Evolutionary conservation across 1,140 invertebrate genomes (phyloP).

Genomic region (Cepaea nemoralis): DNA sequence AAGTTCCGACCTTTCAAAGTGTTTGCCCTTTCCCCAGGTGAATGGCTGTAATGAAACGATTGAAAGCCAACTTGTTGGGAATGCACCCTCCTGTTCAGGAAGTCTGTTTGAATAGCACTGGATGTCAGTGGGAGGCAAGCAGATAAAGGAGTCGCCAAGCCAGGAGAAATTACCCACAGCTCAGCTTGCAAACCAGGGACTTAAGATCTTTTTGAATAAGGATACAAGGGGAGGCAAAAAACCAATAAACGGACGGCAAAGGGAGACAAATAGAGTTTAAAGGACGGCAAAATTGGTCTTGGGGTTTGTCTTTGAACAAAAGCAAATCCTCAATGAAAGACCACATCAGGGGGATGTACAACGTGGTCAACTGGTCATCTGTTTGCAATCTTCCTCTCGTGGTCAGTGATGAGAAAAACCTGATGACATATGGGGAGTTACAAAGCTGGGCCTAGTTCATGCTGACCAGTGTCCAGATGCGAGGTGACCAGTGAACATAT

Average conservation of each 20-base stretch:
- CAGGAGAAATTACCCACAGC: not conserved
- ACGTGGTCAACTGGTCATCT: conserved; percentile 12
- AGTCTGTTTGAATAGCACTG: not conserved
- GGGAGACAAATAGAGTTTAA: conserved; percentile 5
- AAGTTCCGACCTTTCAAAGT: too few relatives aligned
- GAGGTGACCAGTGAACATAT: not conserved
- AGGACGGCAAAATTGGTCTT: conserved; percentile 4
- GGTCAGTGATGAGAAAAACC: conserved; percentile 3
- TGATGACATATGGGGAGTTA: not conserved
- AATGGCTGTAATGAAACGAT: conserved; percentile 10
- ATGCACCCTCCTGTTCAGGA: not conserved
- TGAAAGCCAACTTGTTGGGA: not conserved
- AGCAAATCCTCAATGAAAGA: not conserved
- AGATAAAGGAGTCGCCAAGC: not conserved
- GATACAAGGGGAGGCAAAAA: not conserved
- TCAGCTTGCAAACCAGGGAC: not conserved
- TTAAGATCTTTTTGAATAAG: not conserved
- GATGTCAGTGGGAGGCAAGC: not conserved
- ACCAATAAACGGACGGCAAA: not conserved
- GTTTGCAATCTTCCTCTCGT: not conserved
- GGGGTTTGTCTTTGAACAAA: not conserved
- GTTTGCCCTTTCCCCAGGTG: not conserved
- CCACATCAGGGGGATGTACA: not conserved
- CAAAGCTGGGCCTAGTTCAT: not conserved
- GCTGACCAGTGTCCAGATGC: conserved; percentile 6